A percentile compares a stretch with the other conserved stretches of the same genome.
Conservation (phyloP, 2,797 vertebrate genomes). For the Manis crassicaudata region DNA sequence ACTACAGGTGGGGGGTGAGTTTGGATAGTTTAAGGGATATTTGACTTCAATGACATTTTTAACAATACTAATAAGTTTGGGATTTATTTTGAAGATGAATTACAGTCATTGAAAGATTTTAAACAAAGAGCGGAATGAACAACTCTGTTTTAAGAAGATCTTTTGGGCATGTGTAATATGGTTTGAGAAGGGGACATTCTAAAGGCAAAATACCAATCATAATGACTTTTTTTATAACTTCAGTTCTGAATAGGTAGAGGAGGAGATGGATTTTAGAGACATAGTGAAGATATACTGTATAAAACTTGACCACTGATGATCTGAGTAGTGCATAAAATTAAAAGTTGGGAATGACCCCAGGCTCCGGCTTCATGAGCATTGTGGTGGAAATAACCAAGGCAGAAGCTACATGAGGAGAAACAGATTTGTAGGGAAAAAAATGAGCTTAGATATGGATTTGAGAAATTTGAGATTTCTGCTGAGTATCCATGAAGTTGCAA, state of each 20-base stretch:
- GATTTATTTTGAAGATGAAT: conserved; percentile 23
- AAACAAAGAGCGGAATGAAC: neutral
- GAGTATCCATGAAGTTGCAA: neutral
- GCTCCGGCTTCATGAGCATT: neutral
- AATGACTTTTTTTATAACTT: neutral
- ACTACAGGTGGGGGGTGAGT: neutral
- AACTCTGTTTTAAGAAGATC: neutral
- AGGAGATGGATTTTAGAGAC: neutral
- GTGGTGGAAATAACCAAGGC: neutral
- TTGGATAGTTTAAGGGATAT: neutral
- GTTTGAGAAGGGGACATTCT: neutral
- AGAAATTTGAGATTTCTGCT: neutral
- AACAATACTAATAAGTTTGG: neutral
- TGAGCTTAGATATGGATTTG: neutral
- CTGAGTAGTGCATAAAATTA: neutral
- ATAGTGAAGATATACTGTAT: neutral
- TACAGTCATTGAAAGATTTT: neutral
- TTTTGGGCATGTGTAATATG: neutral
- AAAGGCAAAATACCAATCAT: neutral
- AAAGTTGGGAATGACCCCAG: neutral
- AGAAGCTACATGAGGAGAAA: neutral
- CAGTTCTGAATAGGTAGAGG: neutral
- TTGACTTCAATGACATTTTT: neutral
- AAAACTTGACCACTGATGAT: neutral
- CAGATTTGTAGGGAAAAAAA: neutral